phyloP scores from a whole-genome alignment of 2,113 vertebrate species.

The Suricata suricatta region DNA sequence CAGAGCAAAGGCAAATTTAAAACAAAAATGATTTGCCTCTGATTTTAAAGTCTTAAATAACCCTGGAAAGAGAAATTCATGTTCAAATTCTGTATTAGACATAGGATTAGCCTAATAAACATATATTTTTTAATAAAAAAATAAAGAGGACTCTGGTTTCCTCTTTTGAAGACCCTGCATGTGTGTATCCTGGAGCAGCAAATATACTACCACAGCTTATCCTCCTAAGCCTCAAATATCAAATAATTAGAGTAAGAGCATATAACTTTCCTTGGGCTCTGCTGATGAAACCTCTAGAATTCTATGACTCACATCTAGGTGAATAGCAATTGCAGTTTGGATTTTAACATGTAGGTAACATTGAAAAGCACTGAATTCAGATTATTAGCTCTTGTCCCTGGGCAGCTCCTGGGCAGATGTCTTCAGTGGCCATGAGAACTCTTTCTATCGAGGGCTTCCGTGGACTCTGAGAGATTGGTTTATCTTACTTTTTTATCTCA shows the following conservation, averaged over 20 bases:
- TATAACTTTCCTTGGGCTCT: neutral
- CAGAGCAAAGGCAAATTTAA: neutral
- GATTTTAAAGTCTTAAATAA: neutral
- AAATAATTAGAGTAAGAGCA: neutral
- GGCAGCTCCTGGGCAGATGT: neutral
- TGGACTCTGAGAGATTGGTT: fast-evolving
- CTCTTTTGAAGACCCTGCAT: neutral
- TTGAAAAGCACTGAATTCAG: neutral
- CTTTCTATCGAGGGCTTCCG: neutral
- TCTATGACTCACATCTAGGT: neutral
- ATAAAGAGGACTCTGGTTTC: neutral
- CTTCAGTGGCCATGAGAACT: neutral
- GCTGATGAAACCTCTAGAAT: neutral
- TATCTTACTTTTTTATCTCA: neutral
- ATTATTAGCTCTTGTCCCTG: neutral
- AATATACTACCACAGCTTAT: neutral
- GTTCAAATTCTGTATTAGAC: neutral
- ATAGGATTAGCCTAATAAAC: neutral
- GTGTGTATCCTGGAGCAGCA: neutral
- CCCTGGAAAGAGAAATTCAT: neutral
- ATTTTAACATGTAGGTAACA: neutral
- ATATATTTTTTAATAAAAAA: neutral
- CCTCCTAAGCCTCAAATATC: neutral
- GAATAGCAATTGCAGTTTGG: neutral
- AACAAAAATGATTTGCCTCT: neutral